Evolutionary conservation across 2,113 vertebrate genomes (phyloP), one percentile per base, ranked within the genome.

Genomic region (Psittacus erithacus): DNA sequence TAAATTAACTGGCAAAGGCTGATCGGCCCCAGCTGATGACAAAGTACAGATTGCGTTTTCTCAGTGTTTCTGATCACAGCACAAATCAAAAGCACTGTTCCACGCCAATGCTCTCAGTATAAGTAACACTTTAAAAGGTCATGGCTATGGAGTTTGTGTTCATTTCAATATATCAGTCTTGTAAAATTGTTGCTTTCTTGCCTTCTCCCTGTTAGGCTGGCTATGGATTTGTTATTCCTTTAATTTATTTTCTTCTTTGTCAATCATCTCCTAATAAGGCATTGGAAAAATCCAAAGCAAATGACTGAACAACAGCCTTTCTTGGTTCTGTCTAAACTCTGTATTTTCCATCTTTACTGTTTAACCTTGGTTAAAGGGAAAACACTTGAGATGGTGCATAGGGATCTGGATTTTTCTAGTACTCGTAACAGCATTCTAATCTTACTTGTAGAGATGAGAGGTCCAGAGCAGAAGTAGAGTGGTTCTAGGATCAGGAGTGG

Each of bases 111-210:
- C 76, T 93, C n/a, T 79, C 84, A 53, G 53, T 68, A 73, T 47
- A 95, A 94, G 59, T 64, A 90, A 92, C 75, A 87, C 91, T 95
- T 93, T 65, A 85, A 96, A 97, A 97, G 93, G 95, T 96, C 93
- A 92, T 12, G 55, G 47, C 60, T 93, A 62, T 46, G 65, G 57
- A 88, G 82, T 96, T 95, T 79, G 65, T 70, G 59, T 52, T 88
- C 22, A 1, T 88, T 96, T 95, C 87, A 83, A 47, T 93, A 90
- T 83, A 78, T 88, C 82, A 74, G 68, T 52, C 76, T 82, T 86
- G 64, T 88, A 95, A 91, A 96, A 86, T 86, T 77, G 39, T 85
- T 89, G n/a, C 8, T 16, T 83, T 91, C 85, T 86, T 90, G 43
- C 60, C 38, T 94, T 70, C 52, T 91, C 49, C 38, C 59, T 63